Base-by-base conservation (phyloP, 1,140 invertebrate genomes). In the Steinernema khuongi region DNA sequence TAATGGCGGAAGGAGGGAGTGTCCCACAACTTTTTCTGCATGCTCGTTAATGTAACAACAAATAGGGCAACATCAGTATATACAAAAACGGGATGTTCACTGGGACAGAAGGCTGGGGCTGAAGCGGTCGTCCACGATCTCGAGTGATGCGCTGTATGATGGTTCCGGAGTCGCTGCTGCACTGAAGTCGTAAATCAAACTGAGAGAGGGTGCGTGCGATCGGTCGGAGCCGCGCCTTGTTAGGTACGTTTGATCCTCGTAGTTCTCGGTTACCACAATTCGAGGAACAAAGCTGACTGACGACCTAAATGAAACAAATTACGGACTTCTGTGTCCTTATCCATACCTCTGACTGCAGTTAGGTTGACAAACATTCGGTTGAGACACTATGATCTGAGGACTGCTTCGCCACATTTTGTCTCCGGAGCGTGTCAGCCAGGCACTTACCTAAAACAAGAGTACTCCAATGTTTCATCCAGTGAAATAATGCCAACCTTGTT, bases 321-420 rank as follows among this genome's bases (percentile, higher is more conserved):
- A n/a, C n/a, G n/a, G 14, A 22, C 7, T 14, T 22, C 14, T 60
- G 19, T 4, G 26, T 14, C 7, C 19, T n/a, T 22, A 22, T 7
- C 26, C 4, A 11, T 60, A 14, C 14, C 50, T 7, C 11, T 14
- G 4, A 26, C 19, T 60, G 50, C 11, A 11, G 50, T 17, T 60
- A 14, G 7, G 7, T 26, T 14, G 11, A 22, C 11, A n/a, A 17
- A 2, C 14, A 60, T 60, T 60, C 50, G 50, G 50, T 26, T 60
- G 50, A 7, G 50, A 60, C 11, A 60, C 50, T 7, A 60, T 60
- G 19, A 60, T 60, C 19, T 60, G 50, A 60, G 50, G 50, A 26
- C 50, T 60, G 22, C 50, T 60, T 4, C 50, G 50, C 50, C 50
- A 60, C 50, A 60, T 60, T 60, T 60, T 60, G 14, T 60, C 50